A percentile compares a stretch with the other conserved stretches of the same genome.
These are phyloP conservation scores for Cryptoblepharus egeriae DNA, from an alignment of 2,797 vertebrate species.

Conservation along the genomic window DNA sequence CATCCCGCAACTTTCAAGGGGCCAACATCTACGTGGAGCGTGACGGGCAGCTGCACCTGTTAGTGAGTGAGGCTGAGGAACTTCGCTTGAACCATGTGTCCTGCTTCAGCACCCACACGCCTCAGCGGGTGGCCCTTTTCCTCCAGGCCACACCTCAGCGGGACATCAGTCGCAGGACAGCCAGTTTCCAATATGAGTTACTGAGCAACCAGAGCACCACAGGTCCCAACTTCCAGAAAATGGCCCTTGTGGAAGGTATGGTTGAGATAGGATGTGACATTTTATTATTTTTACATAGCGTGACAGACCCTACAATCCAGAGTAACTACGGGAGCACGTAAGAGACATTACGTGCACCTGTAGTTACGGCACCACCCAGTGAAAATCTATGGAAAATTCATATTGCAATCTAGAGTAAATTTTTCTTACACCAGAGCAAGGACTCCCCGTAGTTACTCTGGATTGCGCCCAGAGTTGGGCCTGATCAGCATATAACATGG, in stretches of 20 bases:
- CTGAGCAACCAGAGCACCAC: conserved; percentile 68
- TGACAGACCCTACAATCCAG: too few species aligned
- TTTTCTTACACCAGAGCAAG: too few species aligned
- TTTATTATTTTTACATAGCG: not conserved
- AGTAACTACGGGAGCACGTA: too few species aligned
- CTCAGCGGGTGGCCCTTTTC: conserved; percentile 74
- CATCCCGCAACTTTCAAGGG: conserved; percentile 72
- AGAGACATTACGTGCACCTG: too few species aligned
- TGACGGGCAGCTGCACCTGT: conserved; percentile 73
- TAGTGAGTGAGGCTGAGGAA: conserved; percentile 67
- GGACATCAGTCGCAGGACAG: conserved; percentile 69
- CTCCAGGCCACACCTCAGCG: conserved; percentile 79
- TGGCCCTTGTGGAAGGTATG: conserved; percentile 71
- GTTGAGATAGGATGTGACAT: not conserved
- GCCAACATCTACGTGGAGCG: conserved; percentile 79
- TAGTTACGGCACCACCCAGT: too few species aligned
- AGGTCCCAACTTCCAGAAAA: conserved; percentile 46
- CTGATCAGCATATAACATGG: too few species aligned
- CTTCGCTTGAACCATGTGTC: conserved; percentile 67
- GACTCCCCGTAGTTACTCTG: too few species aligned
- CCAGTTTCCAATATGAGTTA: conserved; percentile 84
- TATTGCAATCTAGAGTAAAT: too few species aligned
- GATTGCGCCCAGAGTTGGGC: too few species aligned
- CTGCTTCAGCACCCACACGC: conserved; percentile 75
- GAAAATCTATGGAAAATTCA: too few species aligned